These are phyloP conservation scores for Grus americana DNA, from an alignment of 2,113 vertebrate species.

Conservation along the genomic window DNA sequence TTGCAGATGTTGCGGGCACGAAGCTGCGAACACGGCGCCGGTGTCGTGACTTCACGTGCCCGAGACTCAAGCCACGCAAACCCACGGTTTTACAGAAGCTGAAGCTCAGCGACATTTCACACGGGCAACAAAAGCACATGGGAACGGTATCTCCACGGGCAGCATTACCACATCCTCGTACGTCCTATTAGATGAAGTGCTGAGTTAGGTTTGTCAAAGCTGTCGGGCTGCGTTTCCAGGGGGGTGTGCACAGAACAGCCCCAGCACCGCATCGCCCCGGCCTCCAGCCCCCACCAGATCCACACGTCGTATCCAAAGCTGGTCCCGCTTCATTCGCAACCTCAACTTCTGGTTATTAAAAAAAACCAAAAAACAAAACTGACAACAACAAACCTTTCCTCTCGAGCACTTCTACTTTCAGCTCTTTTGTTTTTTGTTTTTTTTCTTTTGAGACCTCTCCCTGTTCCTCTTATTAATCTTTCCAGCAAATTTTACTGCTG, in stretches of 20 bases:
- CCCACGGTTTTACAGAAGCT: not conserved
- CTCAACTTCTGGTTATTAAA: not conserved
- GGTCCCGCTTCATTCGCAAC: not conserved
- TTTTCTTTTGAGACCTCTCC: not conserved
- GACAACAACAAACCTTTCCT: not conserved
- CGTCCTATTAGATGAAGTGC: fast-evolving
- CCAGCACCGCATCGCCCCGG: fast-evolving
- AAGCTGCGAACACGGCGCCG: fast-evolving
- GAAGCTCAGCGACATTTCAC: not conserved
- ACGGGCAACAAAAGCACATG: fast-evolving
- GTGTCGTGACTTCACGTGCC: fast-evolving
- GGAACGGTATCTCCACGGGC: not conserved
- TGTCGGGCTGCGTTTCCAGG: not conserved
- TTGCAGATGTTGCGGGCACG: fast-evolving
- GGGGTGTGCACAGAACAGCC: fast-evolving
- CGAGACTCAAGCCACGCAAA: fast-evolving
- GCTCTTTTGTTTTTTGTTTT: not conserved
- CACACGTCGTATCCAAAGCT: fast-evolving
- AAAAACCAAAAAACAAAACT: fast-evolving
- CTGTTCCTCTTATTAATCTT: not conserved
- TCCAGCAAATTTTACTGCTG: not conserved
- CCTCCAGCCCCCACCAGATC: fast-evolving
- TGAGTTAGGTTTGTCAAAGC: not conserved
- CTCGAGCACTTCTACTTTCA: not conserved
- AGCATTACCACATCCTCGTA: not conserved